A percentile compares a stretch with the other conserved stretches of the same genome.
phyloP scores from a whole-genome alignment of 2,797 vertebrate species.

The Diglossa cyanea region DNA sequence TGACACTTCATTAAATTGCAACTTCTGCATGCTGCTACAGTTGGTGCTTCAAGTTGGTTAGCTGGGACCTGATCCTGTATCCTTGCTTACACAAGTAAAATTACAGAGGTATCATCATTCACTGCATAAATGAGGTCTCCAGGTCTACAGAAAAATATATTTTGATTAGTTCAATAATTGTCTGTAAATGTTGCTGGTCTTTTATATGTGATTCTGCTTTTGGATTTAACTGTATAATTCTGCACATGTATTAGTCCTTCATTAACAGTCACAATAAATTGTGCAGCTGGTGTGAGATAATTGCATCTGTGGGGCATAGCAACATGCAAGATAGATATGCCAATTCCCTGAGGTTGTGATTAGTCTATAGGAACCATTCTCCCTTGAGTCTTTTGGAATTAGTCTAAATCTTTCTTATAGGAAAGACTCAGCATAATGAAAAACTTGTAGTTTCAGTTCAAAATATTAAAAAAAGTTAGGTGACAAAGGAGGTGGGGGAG shows the following conservation, averaged over 20 bases:
- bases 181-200: not conserved
- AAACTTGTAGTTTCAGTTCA: not conserved
- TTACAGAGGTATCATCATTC: not conserved
- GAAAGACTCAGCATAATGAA: not conserved
- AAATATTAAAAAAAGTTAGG: not conserved
- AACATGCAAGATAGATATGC: constrained; percentile 27
- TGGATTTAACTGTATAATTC: constrained; percentile 7
- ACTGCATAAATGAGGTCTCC: not conserved
- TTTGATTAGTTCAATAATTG: not conserved
- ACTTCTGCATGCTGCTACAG: not conserved
- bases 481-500: not conserved
- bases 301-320: constrained; percentile 42
- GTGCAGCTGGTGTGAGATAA: constrained; percentile 31
- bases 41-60: not conserved
- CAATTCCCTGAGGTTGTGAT: constrained; percentile 33
- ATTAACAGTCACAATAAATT: constrained; percentile 38
- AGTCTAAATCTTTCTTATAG: not conserved
- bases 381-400: not conserved
- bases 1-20: not conserved
- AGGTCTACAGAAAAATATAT: not conserved
- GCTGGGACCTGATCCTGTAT: not conserved
- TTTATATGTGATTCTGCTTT: constrained; percentile 18
- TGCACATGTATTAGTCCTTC: constrained; percentile 22
- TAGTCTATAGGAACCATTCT: constrained; percentile 1
- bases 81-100: not conserved